Evolutionary conservation across 2,113 vertebrate genomes (phyloP), one percentile per base, ranked within the genome.

Genomic region (Talpa occidentalis): DNA sequence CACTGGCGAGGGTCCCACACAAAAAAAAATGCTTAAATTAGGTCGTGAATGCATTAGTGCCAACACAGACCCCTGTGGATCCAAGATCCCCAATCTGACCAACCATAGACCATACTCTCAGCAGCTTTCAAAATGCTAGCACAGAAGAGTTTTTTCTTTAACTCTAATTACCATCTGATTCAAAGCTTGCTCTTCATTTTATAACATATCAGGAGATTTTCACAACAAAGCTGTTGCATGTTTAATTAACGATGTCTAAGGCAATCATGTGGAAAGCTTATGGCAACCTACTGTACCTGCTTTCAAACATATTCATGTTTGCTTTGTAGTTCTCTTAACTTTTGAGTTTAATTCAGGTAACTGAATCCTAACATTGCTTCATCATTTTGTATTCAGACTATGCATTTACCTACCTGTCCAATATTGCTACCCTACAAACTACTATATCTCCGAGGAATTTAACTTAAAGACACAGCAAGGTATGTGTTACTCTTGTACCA

Each of bases 71-170:
- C 10, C 10, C 59, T 14, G 0, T 19, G 14, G 80, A 16, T 76
- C 83, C 62, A 69, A 73, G 60, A 49, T 47, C 44, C 66, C 52
- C 54, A 91, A 54, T 60, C 74, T 80, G 15, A 82, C 14, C 35
- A 78, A 15, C 19, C 7, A 59, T 37, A 54, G 35, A 47, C 60
- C 22, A 49, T 24, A 76, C 3, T 5, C 47, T 90, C 47, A 26
- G 24, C 54, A 56, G 9, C 70, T 93, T 96, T 91, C 30, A 79
- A 89, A 91, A 90, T 73, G 15, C 28, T 74, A 77, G 32, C 74
- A 35, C 56, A 21, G 67, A 62, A 49, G 62, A 84, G 24, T 37
- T 90, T 85, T 73, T n/a, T 70, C 17, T 44, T 44, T 49, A 91
- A 40, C 19, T 10, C 30, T 69, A 59, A 22, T 52, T 67, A 35